Base-by-base conservation (phyloP, 2,888 invertebrate genomes). In the Drosophila anomalata region DNA sequence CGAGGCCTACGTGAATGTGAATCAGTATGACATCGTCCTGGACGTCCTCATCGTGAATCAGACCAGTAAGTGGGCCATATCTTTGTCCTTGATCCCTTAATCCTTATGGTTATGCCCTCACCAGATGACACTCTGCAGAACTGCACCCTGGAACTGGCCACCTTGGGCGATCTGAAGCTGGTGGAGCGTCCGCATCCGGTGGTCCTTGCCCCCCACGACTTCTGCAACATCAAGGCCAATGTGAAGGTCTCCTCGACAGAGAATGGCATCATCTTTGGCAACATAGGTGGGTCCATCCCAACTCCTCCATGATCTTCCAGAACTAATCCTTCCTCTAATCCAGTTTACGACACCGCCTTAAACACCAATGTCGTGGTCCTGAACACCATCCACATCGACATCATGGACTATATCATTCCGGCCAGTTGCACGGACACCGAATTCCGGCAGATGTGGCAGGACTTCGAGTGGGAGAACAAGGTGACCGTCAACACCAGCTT, bases 381-480 rank as follows among this genome's bases (percentile, higher is more conserved):
- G 54, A 99, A 99, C 91, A 99, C 99, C 92, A 99, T 99, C 89
- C 99, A 99, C 92, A 99, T 99, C 90, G 99, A 99, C 92, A 99
- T 99, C 83, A 98, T 99, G 97, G 99, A 99, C 93, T 99, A 99
- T 93, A 98, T 99, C 89, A 96, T 99, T 89, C 99, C 99, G 20
- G 98, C 98, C 14, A 92, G 94, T 42, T 99, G 99, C 92, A 97
- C 96, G 56, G 99, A 99, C 92, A 95, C 96, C 0, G 99, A 99
- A 93, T 99, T 99, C 94, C 93, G 99, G 6, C 96, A 97, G 92
- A 99, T 99, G 99, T 99, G 99, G 99, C 98, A 98, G 2, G 99
- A 99, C 93, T 99, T 99, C 93, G 99, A 99, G 92, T 99, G 99
- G 99, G 99, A 99, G 93, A 99, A 99, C 92, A 99, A 99, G 94